These are phyloP conservation scores for Paracanthobrama guichenoti DNA, from an alignment of 2,113 vertebrate genomes.

Conservation along the genomic window DNA sequence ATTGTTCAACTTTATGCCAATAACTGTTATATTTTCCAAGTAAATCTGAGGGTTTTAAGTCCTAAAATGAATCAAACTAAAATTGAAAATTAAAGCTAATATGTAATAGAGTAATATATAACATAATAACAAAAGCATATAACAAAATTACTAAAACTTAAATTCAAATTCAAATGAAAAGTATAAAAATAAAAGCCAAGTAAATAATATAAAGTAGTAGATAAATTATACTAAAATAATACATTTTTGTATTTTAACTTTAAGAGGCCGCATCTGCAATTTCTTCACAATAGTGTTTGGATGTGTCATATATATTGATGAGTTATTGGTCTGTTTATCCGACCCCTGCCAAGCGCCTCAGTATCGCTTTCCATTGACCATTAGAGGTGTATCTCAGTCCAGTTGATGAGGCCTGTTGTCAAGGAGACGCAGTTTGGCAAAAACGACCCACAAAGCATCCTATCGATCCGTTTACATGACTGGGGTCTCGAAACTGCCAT, in stretches of 20 bases:
- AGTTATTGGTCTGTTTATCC: conserved; percentile 30
- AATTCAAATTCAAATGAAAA: neutral
- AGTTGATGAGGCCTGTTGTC: conserved; percentile 42
- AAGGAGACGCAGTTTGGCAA: conserved; percentile 41
- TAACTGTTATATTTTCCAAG: too few relatives aligned
- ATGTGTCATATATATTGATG: neutral
- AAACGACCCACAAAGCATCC: conserved; percentile 29
- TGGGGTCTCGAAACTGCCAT: conserved; percentile 1
- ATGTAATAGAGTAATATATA: too few relatives aligned
- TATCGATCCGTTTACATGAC: conserved; percentile 43
- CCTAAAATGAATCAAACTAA: too few relatives aligned
- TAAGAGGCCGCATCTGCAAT: neutral
- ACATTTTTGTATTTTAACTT: neutral
- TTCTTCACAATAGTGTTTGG: neutral
- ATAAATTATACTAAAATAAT: neutral
- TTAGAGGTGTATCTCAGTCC: conserved; percentile 27
- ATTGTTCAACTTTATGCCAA: too few relatives aligned
- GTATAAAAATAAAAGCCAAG: neutral
- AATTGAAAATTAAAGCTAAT: neutral
- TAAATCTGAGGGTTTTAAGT: too few relatives aligned
- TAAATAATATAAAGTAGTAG: neutral
- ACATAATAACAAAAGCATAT: neutral
- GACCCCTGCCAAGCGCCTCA: conserved; percentile 36
- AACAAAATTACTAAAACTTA: neutral
- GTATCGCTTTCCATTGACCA: conserved; percentile 20